Evolutionary conservation across 2,797 vertebrate genomes (phyloP).

Genomic region (Delichon dasypus): DNA sequence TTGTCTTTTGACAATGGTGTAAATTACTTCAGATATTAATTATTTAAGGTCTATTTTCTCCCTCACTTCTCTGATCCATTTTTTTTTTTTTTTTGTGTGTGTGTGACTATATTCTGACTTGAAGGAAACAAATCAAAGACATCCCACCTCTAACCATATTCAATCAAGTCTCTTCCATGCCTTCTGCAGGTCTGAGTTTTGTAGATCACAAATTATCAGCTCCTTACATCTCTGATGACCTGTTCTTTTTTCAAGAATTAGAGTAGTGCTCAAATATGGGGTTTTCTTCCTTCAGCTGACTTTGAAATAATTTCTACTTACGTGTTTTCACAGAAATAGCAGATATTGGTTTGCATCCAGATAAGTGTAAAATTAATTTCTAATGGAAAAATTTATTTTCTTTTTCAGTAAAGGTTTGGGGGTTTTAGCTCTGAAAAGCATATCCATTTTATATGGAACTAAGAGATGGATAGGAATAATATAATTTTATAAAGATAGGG

Average conservation of each 20-base stretch:
- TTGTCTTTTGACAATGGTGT: background rate
- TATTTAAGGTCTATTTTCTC: background rate
- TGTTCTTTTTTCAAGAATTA: background rate
- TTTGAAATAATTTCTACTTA: background rate
- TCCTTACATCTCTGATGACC: background rate
- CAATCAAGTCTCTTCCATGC: accelerated
- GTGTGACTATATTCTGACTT: background rate
- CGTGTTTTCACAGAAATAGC: background rate
- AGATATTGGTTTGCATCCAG: background rate
- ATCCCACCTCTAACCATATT: background rate
- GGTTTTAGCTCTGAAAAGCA: background rate
- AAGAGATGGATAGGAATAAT: background rate
- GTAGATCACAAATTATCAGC: background rate
- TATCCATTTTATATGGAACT: background rate
- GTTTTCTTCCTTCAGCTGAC: accelerated
- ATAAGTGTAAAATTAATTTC: background rate
- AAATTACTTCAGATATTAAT: background rate
- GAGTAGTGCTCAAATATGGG: accelerated
- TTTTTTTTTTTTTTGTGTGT: background rate
- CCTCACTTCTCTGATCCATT: background rate
- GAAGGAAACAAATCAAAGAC: background rate
- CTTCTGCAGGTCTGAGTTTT: background rate
- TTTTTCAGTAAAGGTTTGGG: background rate
- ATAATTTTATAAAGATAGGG: background rate
- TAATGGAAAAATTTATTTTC: background rate